Base-by-base conservation (phyloP, 2,888 invertebrate genomes). In the Prenolepis imparis region DNA sequence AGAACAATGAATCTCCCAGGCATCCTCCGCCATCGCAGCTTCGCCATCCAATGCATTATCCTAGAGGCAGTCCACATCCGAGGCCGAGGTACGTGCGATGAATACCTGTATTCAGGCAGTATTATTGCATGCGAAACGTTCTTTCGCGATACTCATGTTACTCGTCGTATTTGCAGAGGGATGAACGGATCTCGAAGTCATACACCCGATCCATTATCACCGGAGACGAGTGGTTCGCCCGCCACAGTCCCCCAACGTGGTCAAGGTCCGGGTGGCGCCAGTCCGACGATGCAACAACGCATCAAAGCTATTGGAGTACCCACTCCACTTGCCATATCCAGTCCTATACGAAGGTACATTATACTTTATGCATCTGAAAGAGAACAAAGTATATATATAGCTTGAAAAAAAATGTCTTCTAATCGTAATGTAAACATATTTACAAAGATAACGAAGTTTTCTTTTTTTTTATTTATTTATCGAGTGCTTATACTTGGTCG, bases 221-320 rank as follows among this genome's bases (percentile, higher is more conserved):
- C 96, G 28, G 96, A 96, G 90, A 95, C 96, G 94, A 96, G 90
- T 93, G 96, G 90, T 94, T 93, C 94, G 66, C 94, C 94, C 8
- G 94, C 93, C 66, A 91, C 90, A 73, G 91, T 90, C 66, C 89
- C 91, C 70, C 91, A 93, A 86, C 88, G 95, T 93, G 86, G 95
- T 86, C 93, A 94, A 84, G 95, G 95, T 78, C 95, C 95, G 15
- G 95, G 96, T 88, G 95, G 96, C 83, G 96, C 96, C 44, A 98
- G 98, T 92, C 98, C 98, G 82, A 98, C 98, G 73, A 98, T 98
- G 97, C 98, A 98, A 95, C 98, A 98, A 95, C 96, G 98, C 93
- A 98, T 98, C 93, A 98, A 98, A 95, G 98, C 98, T 84, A 96
- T 98, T 83, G 98, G 98, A 74, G 98, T 98, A 90, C 98, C 98